A percentile compares a stretch with the other conserved stretches of the same genome.
Evolutionary conservation across 2,888 invertebrate genomes (phyloP).

Genomic region (Campoletis raptor): DNA sequence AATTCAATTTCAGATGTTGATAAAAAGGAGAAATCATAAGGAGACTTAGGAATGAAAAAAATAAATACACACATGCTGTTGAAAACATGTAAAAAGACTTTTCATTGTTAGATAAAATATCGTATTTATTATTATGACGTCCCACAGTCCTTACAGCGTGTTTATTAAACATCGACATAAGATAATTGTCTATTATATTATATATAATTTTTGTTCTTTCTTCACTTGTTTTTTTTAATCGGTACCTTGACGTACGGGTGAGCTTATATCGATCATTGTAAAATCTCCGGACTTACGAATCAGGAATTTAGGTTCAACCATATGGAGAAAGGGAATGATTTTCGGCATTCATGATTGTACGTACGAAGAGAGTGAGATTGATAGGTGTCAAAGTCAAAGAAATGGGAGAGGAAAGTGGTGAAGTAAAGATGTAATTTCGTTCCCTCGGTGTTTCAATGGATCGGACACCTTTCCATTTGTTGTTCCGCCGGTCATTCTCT

Average conservation of each 20-base stretch:
- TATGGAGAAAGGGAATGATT: not conserved
- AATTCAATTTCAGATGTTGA: not conserved
- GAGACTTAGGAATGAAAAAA: not conserved
- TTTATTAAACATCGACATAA: conserved; percentile 69
- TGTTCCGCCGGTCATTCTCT: conserved; percentile 35
- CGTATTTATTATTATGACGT: conserved; percentile 82
- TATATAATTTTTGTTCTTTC: conserved; percentile 19
- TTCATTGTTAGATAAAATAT: conserved; percentile 79
- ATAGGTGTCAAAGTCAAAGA: conserved; percentile 10
- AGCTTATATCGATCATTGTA: conserved; percentile 42
- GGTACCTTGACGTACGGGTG: conserved; percentile 49
- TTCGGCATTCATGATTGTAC: not conserved
- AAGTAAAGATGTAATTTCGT: conserved; percentile 17
- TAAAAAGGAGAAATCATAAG: not conserved
- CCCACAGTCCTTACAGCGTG: conserved; percentile 73
- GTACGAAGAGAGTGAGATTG: conserved; percentile 14
- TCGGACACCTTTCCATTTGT: conserved; percentile 37
- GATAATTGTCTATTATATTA: conserved; percentile 56
- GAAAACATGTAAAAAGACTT: conserved; percentile 17
- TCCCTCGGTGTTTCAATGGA: conserved; percentile 40
- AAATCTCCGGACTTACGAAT: conserved; percentile 49
- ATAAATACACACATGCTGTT: conserved; percentile 7
- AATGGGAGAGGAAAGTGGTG: not conserved
- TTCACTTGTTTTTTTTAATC: conserved; percentile 38
- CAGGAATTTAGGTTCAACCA: not conserved